Percentiles rank a stretch among this genome's conserved stretches.
Conservation (phyloP, 2,797 vertebrate genomes). For the Hyperoplus lanceolatus region DNA sequence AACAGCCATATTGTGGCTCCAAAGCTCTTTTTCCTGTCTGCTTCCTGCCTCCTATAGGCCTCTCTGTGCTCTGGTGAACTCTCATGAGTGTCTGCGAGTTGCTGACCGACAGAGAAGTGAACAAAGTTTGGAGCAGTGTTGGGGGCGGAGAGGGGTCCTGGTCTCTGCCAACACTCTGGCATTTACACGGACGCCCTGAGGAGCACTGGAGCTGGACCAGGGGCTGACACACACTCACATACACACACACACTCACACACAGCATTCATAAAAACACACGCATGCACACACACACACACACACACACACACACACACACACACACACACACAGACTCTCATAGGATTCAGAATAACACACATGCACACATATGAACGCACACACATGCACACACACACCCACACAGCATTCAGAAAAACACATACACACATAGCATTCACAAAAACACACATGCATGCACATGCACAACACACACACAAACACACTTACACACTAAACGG, state of each 20-base stretch:
- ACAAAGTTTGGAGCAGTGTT: constrained; percentile 38
- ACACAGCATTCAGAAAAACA: too few species aligned
- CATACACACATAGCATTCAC: too few species aligned
- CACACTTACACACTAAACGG: too few species aligned
- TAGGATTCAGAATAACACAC: neutral
- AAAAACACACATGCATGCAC: too few species aligned
- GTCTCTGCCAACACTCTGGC: constrained; percentile 56
- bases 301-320: neutral
- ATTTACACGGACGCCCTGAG: constrained; percentile 65
- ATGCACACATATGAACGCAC: neutral
- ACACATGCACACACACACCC: too few species aligned
- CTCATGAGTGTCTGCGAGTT: constrained; percentile 34
- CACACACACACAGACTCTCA: neutral
- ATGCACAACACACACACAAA: too few species aligned
- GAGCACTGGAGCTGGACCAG: constrained; percentile 51
- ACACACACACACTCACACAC: constrained; percentile 1
- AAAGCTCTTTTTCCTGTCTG: constrained; percentile 2
- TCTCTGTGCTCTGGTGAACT: neutral
- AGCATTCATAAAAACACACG: neutral
- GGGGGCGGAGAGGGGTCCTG: constrained; percentile 22
- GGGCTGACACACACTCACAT: constrained; percentile 29
- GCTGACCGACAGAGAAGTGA: constrained; percentile 27
- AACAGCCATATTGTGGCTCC: neutral
- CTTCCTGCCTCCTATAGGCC: constrained; percentile 26
- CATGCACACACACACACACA: neutral